These are phyloP conservation scores for Sarcophilus harrisii DNA, from an alignment of 2,797 vertebrate species.

Conservation along the genomic window DNA sequence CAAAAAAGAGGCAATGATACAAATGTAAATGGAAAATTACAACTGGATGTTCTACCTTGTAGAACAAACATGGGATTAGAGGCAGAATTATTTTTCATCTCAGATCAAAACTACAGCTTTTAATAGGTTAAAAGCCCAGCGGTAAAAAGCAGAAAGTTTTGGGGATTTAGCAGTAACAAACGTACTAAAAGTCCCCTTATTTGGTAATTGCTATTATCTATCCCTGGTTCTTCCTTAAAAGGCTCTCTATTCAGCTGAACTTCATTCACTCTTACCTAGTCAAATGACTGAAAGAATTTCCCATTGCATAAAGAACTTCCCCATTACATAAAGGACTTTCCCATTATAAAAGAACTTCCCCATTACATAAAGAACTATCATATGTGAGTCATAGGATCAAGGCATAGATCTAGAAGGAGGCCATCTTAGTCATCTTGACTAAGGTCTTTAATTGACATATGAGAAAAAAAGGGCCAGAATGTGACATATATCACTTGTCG, in stretches of 20 bases:
- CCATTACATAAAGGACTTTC: too few relatives aligned
- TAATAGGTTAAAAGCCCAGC: conserved; percentile 14
- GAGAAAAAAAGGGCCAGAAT: not conserved
- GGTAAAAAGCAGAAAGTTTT: not conserved
- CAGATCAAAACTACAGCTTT: conserved; percentile 8
- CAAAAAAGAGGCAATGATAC: not conserved
- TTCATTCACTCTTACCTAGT: not conserved
- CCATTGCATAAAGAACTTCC: not conserved
- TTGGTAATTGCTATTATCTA: not conserved
- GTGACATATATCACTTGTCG: not conserved
- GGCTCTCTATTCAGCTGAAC: not conserved
- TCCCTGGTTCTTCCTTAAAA: not conserved
- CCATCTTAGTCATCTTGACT: not conserved
- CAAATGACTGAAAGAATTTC: not conserved
- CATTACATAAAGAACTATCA: too few relatives aligned
- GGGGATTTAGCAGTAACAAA: conserved; percentile 8
- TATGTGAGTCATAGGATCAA: not conserved
- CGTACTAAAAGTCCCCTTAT: not conserved
- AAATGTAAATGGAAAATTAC: conserved; percentile 30
- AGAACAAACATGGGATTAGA: conserved; percentile 20
- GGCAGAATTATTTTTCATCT: conserved; percentile 5
- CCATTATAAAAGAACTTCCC: too few relatives aligned
- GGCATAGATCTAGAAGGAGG: not conserved
- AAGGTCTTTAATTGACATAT: not conserved
- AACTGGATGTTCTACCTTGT: not conserved